Percentiles rank a stretch among this genome's conserved stretches.
phyloP scores from a whole-genome alignment of 2,113 vertebrate genomes.

The Cavia aperea region DNA sequence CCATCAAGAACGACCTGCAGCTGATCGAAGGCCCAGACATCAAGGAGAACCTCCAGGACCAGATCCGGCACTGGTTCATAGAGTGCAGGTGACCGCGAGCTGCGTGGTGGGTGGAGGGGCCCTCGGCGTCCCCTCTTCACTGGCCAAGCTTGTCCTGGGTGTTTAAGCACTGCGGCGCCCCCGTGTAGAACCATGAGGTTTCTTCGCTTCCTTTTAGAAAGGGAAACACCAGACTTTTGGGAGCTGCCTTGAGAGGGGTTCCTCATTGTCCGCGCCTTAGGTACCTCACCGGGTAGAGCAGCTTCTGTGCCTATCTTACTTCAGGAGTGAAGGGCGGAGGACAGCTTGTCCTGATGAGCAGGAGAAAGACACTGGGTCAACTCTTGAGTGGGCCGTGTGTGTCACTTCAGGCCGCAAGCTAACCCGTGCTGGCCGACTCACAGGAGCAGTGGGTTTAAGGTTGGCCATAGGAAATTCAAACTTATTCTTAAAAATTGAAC shows the following conservation, averaged over 20 bases:
- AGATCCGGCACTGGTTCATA: conserved; percentile 86
- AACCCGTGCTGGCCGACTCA: neutral
- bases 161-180: neutral
- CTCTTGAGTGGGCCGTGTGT: rapidly evolving
- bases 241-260: neutral
- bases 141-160: rapidly evolving
- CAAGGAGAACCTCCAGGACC: conserved; percentile 78
- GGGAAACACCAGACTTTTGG: neutral
- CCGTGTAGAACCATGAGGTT: rapidly evolving
- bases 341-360: neutral
- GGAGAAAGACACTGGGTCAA: neutral
- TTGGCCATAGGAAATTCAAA: neutral
- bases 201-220: neutral
- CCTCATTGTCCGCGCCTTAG: neutral
- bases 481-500: neutral
- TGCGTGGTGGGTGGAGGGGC: rapidly evolving
- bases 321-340: neutral
- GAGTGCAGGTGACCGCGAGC: conserved; percentile 79
- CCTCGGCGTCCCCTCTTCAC: rapidly evolving
- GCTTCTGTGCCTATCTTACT: neutral
- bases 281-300: too few species aligned
- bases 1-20: conserved; percentile 75
- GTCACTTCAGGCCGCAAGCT: neutral
- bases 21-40: conserved; percentile 74
- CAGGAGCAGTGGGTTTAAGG: neutral